Conservation (phyloP, 1,140 invertebrate species). For the Sesamia nonagrioides region DNA sequence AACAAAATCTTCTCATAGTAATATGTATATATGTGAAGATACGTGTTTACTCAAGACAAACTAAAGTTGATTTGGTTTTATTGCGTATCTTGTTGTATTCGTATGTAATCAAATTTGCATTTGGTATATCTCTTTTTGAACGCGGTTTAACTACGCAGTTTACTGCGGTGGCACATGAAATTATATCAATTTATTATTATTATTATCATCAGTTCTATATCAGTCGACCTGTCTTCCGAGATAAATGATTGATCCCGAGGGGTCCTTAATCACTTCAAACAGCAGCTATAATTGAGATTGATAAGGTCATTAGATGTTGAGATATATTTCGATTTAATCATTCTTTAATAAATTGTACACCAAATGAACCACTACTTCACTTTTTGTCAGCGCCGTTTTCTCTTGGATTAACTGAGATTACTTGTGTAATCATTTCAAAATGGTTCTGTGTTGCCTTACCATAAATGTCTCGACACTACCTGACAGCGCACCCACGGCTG, state of each 20-base stretch:
- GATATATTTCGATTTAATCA: neutral
- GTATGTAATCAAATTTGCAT: neutral
- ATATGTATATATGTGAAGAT: neutral
- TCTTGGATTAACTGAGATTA: conserved; percentile 7
- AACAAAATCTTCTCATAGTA: neutral
- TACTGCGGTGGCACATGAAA: neutral
- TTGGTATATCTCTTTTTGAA: no score
- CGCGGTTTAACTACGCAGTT: no score
- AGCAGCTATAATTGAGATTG: conserved; percentile 1
- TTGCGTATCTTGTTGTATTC: neutral
- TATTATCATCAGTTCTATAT: neutral
- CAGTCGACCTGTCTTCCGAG: neutral
- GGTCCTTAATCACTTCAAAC: neutral
- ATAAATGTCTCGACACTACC: conserved; percentile 21
- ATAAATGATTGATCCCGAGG: neutral
- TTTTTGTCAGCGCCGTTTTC: neutral
- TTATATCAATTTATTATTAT: neutral
- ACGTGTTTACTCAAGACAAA: neutral
- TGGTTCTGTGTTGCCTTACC: conserved; percentile 23
- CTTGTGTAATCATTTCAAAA: conserved; percentile 42
- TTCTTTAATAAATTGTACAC: neutral
- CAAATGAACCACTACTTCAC: neutral
- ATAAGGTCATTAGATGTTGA: conserved; percentile 4
- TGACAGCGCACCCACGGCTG: conserved; percentile 50
- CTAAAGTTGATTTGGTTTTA: neutral